Percentiles rank a stretch among this genome's conserved stretches.
phyloP scores from a whole-genome alignment of 2,888 invertebrate genomes.

The Cinara cedri region DNA sequence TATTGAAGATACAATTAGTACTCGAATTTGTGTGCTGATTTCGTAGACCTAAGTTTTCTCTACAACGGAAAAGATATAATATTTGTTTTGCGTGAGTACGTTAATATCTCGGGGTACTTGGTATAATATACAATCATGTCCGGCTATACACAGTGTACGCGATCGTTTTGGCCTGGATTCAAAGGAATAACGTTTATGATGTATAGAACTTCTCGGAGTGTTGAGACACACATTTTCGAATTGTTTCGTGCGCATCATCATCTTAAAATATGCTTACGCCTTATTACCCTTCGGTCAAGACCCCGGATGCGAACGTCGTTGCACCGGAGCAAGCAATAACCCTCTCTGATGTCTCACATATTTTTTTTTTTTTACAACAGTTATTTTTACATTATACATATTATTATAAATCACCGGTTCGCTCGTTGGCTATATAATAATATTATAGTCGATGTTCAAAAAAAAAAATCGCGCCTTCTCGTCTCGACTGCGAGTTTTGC shows the following conservation, averaged over 20 bases:
- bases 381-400: constrained; percentile 37
- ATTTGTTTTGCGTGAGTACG: no score
- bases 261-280: constrained; percentile 52
- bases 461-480: constrained; percentile 15
- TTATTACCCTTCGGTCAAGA: constrained; percentile 51
- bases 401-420: constrained; percentile 21
- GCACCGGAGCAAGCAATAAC: neutral
- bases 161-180: constrained; percentile 39
- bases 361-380: constrained; percentile 4
- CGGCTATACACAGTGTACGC: neutral
- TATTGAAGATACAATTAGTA: no score
- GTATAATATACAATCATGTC: neutral
- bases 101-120: no score
- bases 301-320: constrained; percentile 32
- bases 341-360: constrained; percentile 17
- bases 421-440: no score
- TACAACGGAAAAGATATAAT: no score
- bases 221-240: neutral
- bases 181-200: constrained; percentile 6
- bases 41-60: no score
- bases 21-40: no score
- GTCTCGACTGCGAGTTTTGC: neutral
- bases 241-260: constrained; percentile 7
- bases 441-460: neutral
- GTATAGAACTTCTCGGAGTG: neutral